phyloP scores from a whole-genome alignment of 2,113 vertebrate species.

The Stegostoma tigrinum region DNA sequence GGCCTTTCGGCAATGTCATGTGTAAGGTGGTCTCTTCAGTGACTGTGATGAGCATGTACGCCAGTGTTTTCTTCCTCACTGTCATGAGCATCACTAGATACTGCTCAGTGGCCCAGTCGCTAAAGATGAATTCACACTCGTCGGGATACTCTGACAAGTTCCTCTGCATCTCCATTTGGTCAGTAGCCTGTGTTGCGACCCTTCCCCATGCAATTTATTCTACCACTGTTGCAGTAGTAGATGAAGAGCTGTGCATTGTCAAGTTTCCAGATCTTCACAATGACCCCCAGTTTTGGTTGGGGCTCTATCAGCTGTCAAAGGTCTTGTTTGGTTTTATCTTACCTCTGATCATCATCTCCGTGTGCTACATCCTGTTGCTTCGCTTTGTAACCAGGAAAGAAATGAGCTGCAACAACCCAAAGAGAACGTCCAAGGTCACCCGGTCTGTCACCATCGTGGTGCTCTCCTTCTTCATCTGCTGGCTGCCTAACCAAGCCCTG shows the following conservation, averaged over 20 bases:
- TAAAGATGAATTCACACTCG: constrained; percentile 51
- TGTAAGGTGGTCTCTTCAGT: constrained; percentile 68
- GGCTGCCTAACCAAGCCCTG: constrained; percentile 69
- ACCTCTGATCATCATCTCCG: constrained; percentile 58
- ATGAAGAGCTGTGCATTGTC: constrained; percentile 67
- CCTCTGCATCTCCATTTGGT: constrained; percentile 62
- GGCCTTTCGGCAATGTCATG: constrained; percentile 69
- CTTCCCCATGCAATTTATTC: constrained; percentile 65
- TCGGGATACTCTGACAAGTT: constrained; percentile 49
- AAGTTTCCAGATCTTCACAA: constrained; percentile 60
- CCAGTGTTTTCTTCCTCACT: constrained; percentile 68
- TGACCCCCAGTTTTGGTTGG: constrained; percentile 64
- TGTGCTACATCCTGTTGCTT: constrained; percentile 65
- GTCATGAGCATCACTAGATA: constrained; percentile 69
- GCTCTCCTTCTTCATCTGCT: constrained; percentile 67
- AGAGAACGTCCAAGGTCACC: constrained; percentile 59
- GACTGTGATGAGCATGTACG: constrained; percentile 68
- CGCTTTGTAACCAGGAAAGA: constrained; percentile 57
- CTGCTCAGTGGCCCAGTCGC: constrained; percentile 54
- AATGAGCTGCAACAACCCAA: constrained; percentile 50
- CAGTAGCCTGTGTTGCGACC: constrained; percentile 58
- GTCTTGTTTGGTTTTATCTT: constrained; percentile 64
- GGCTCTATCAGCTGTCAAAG: constrained; percentile 67
- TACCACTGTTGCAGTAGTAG: constrained; percentile 58
- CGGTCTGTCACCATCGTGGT: constrained; percentile 63